Base-by-base conservation (phyloP, 2,797 vertebrate genomes). In the Fringilla coelebs region DNA sequence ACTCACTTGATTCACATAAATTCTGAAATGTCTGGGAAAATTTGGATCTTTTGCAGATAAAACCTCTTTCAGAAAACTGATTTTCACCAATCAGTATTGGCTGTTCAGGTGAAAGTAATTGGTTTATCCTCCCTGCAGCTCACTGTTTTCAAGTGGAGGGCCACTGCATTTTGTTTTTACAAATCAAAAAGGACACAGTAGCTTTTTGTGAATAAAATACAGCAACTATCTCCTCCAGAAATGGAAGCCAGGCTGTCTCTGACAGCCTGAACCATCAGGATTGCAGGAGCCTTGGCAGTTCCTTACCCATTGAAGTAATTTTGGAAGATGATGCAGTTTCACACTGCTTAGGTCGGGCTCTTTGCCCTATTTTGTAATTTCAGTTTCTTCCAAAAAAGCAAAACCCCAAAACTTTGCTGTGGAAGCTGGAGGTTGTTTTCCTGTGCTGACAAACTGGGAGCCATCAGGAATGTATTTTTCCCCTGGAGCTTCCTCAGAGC, bases 401-500 rank as follows among this genome's bases (percentile, higher is more conserved):
- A 84, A 85, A n/a, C 5, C 48, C 83, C 28, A 7, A 7, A 84
- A 76, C 8, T 51, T 62, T 51, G 46, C 31, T 20, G 3, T 57
- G 80, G 87, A 81, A 73, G 71, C 40, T 62, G 65, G 70, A 89
- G 66, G 31, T 84, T 10, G 5, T 77, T 58, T 75, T 91, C 73
- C 74, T 58, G 28, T 73, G 88, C 91, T 67, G 86, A 83, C 51
- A 46, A 70, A 58, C 52, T 24, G 34, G 75, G 94, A 76, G 57
- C 91, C 82, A 73, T 79, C 80, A 90, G 87, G 78, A 94, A 85
- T 66, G 52, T 36, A 5, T 70, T 72, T 26, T 54, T 90, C 52
- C 81, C 88, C 57, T 88, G 2, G 8, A 89, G 71, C 89, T 96
- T 93, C 88, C 95, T 95, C 91, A 79, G 79, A 91, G 91, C 94